A percentile compares a stretch with the other conserved stretches of the same genome.
Conservation (phyloP, 1,140 invertebrate species). For the Zaprionus lachaisei region DNA sequence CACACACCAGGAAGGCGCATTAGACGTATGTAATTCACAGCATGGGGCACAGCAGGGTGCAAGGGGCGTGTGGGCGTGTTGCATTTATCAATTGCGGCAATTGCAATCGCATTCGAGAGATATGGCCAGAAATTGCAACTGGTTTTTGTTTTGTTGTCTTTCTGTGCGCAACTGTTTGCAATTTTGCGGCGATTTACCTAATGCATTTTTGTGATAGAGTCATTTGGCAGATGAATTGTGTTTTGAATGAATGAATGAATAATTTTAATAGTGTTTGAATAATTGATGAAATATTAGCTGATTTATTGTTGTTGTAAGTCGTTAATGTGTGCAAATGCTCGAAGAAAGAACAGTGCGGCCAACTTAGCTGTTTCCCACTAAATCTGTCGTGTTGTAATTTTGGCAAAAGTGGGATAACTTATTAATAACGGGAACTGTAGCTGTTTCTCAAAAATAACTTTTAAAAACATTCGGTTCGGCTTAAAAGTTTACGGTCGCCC, state of each 20-base stretch:
- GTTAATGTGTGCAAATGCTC: too few species aligned
- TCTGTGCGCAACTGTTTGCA: constrained; percentile 54
- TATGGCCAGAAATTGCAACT: constrained; percentile 53
- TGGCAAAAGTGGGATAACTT: too few species aligned
- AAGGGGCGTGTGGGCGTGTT: neutral
- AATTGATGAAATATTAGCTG: neutral
- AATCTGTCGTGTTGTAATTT: too few species aligned
- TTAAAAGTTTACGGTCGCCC: too few species aligned
- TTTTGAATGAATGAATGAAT: neutral
- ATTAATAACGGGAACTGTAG: too few species aligned
- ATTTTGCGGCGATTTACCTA: constrained; percentile 27
- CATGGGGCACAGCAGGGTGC: neutral
- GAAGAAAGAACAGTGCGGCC: too few species aligned
- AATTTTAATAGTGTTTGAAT: neutral
- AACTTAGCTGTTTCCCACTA: too few species aligned
- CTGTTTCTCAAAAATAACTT: too few species aligned
- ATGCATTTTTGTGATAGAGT: constrained; percentile 2
- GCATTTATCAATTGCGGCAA: constrained; percentile 33
- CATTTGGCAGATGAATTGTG: neutral
- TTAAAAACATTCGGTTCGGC: too few species aligned
- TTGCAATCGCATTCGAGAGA: constrained; percentile 23
- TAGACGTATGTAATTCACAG: neutral
- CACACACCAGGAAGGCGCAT: constrained; percentile 9
- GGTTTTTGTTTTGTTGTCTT: constrained; percentile 32
- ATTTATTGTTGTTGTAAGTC: neutral